Conservation (phyloP, 1,140 invertebrate genomes). For the Neotoxoptera formosana region DNA sequence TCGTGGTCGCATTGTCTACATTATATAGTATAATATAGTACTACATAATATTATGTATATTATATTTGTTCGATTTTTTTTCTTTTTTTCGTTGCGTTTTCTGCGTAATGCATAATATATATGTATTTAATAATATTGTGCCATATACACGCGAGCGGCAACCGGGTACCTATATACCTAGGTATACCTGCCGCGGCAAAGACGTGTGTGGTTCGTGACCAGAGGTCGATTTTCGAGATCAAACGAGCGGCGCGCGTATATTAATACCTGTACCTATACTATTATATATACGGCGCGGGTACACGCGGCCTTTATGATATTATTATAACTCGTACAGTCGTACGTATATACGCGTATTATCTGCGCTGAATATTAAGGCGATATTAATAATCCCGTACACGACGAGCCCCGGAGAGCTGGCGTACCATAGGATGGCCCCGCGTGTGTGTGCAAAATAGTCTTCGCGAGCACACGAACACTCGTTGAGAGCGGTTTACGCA, state of each 20-base stretch:
- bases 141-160: background rate
- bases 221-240: conserved; percentile 47
- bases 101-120: background rate
- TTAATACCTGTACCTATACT: background rate
- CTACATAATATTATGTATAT: background rate
- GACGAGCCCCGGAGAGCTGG: background rate
- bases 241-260: conserved; percentile 6
- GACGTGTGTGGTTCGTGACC: conserved; percentile 49
- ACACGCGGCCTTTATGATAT: background rate
- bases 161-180: background rate
- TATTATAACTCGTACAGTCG: background rate
- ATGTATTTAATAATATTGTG: background rate
- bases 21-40: background rate
- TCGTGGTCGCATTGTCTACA: conserved; percentile 46
- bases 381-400: conserved; percentile 12
- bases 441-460: too few relatives aligned
- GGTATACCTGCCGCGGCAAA: background rate
- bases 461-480: too few relatives aligned
- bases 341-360: too few relatives aligned
- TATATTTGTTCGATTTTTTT: conserved; percentile 16
- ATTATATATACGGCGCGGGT: background rate
- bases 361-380: background rate
- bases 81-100: background rate
- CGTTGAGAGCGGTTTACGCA: too few relatives aligned
- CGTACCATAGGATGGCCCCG: too few relatives aligned